A percentile compares a stretch with the other conserved stretches of the same genome.
phyloP scores from a whole-genome alignment of 2,888 invertebrate genomes.

The Podotricha telesiphe region DNA sequence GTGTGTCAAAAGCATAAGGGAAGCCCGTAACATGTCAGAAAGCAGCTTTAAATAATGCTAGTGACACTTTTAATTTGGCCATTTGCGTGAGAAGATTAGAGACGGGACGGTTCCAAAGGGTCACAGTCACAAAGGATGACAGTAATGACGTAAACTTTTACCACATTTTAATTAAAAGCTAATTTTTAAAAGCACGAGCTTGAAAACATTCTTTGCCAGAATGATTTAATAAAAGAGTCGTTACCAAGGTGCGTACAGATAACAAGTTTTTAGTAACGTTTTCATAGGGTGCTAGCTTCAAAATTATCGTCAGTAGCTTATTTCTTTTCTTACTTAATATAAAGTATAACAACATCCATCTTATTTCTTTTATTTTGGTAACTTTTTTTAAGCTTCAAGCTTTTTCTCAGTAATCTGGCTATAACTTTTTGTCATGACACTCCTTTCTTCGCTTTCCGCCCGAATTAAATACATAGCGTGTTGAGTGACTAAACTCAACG shows the following conservation, averaged over 20 bases:
- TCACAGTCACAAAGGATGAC: slow-evolving; percentile 68
- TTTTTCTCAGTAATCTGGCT: too few relatives aligned
- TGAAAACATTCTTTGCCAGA: slow-evolving; percentile 55
- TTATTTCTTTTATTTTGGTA: too few relatives aligned
- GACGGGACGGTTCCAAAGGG: slow-evolving; percentile 59
- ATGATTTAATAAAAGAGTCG: slow-evolving; percentile 25
- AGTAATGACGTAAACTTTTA: slow-evolving; percentile 72
- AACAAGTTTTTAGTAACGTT: slow-evolving; percentile 22
- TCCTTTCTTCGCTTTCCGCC: too few relatives aligned
- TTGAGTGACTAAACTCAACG: too few relatives aligned
- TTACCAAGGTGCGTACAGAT: slow-evolving; percentile 19
- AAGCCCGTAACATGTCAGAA: slow-evolving; percentile 26
- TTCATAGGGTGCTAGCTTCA: slow-evolving; percentile 3
- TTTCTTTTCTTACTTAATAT: not conserved
- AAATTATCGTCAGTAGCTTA: not conserved
- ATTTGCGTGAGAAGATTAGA: slow-evolving; percentile 64
- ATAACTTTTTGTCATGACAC: too few relatives aligned
- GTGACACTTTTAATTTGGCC: slow-evolving; percentile 38
- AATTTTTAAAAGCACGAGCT: slow-evolving; percentile 68
- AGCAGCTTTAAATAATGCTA: slow-evolving; percentile 26
- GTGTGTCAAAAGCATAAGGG: slow-evolving; percentile 18
- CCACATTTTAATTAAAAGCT: slow-evolving; percentile 76
- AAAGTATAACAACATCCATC: not conserved
- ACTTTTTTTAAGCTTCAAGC: too few relatives aligned
- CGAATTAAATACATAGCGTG: too few relatives aligned